Evolutionary conservation across 2,797 vertebrate genomes (phyloP).

Genomic region (Hippoglossus hippoglossus): DNA sequence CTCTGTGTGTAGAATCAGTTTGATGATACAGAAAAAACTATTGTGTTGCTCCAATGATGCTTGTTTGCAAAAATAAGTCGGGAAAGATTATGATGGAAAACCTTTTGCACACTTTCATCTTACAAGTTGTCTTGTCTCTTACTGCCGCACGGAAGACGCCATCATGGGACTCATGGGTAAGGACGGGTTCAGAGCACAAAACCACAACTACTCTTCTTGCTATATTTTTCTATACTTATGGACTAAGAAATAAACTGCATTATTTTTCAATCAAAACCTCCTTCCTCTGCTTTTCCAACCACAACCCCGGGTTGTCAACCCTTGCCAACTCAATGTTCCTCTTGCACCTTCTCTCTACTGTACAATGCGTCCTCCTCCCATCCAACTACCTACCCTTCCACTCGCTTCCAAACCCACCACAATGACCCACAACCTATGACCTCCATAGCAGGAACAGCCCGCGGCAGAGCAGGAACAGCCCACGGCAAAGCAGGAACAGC

Average conservation of each 20-base stretch:
- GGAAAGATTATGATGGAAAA: not conserved
- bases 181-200: constrained; percentile 38
- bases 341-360: not conserved
- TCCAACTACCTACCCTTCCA: not conserved
- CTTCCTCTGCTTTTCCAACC: constrained; percentile 12
- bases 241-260: constrained; percentile 12
- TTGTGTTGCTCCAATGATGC: too few relatives aligned
- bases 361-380: not conserved
- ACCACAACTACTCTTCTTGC: not conserved
- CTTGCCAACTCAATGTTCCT: not conserved
- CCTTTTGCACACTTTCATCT: not conserved
- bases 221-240: not conserved
- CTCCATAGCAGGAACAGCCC: constrained; percentile 39
- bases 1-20: too few relatives aligned
- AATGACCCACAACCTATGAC: constrained; percentile 3
- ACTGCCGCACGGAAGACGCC: constrained; percentile 83
- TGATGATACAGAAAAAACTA: too few relatives aligned
- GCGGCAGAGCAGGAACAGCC: constrained; percentile 17
- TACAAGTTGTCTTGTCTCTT: constrained; percentile 42
- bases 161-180: constrained; percentile 95
- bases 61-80: too few relatives aligned
- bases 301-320: not conserved
- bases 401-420: constrained; percentile 8
- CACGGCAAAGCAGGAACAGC: constrained; percentile 40
- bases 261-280: constrained; percentile 12